phyloP scores from a whole-genome alignment of 2,113 vertebrate species.

The Canis aureus region DNA sequence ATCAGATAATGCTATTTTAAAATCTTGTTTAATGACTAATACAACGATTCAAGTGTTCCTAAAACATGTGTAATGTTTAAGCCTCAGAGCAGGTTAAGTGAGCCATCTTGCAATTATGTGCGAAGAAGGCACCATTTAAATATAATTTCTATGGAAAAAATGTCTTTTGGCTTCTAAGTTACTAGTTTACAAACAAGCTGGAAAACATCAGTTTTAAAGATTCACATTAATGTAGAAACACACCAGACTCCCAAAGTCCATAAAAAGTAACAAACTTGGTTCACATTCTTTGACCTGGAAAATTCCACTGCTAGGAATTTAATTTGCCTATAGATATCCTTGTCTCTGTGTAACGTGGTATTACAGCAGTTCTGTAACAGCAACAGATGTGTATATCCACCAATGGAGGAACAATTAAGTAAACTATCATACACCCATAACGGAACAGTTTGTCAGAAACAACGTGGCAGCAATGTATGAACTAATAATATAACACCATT shows the following conservation, averaged over 20 bases:
- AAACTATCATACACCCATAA: not conserved
- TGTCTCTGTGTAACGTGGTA: not conserved
- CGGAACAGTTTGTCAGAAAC: not conserved
- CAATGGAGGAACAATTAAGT: not conserved
- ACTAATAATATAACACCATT: not conserved
- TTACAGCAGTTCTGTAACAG: not conserved
- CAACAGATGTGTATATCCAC: not conserved
- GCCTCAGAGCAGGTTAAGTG: not conserved
- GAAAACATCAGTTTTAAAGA: not conserved
- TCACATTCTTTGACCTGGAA: not conserved
- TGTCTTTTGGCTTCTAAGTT: not conserved
- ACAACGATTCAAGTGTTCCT: not conserved
- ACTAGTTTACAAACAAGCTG: not conserved
- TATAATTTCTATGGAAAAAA: conserved; percentile 29
- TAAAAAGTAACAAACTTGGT: not conserved
- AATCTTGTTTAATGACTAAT: not conserved
- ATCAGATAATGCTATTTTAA: not conserved
- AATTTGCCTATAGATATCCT: not conserved
- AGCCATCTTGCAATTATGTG: not conserved
- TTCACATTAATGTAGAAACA: not conserved
- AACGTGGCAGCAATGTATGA: not conserved
- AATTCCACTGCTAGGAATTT: not conserved
- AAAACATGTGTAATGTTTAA: not conserved
- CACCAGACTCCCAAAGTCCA: not conserved
- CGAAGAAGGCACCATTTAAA: not conserved